These are phyloP conservation scores for Grallaria varia DNA, from an alignment of 2,113 vertebrate species.

Conservation along the genomic window DNA sequence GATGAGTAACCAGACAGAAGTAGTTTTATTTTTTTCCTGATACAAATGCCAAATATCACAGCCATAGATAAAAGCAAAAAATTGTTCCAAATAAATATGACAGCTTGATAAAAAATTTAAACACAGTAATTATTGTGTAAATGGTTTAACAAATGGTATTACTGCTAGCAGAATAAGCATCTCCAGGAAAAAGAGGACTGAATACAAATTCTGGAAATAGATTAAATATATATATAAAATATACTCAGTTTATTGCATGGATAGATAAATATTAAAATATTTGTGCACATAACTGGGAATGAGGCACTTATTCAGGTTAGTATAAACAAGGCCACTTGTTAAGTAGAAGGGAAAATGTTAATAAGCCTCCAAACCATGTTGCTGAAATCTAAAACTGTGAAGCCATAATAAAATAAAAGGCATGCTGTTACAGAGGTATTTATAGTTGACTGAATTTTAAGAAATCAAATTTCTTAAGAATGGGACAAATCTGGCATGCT, in stretches of 20 bases:
- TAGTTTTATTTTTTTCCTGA: conserved; percentile 32
- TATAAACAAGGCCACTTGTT: conserved; percentile 34
- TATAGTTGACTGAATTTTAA: conserved; percentile 18
- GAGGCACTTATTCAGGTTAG: conserved; percentile 56
- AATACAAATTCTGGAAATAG: conserved; percentile 52
- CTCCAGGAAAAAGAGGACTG: conserved; percentile 30
- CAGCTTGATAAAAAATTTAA: conserved; percentile 26
- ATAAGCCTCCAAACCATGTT: conserved; percentile 20
- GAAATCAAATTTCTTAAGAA: conserved; percentile 13
- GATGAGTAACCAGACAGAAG: neutral
- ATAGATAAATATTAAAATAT: conserved; percentile 77
- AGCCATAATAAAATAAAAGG: neutral
- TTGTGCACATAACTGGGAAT: conserved; percentile 25
- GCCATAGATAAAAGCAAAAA: neutral
- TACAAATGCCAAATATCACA: conserved; percentile 41
- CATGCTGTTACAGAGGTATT: neutral
- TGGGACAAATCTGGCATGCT: neutral
- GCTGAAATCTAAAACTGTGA: conserved; percentile 33
- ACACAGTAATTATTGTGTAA: neutral
- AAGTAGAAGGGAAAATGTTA: conserved; percentile 39
- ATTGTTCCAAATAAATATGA: conserved; percentile 43
- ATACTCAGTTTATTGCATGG: conserved; percentile 61
- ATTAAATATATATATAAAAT: conserved; percentile 70
- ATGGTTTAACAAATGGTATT: conserved; percentile 36
- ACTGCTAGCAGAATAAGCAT: conserved; percentile 69